phyloP scores from a whole-genome alignment of 92 coral and sea anemone species.

The Epizoanthus scotinus region DNA sequence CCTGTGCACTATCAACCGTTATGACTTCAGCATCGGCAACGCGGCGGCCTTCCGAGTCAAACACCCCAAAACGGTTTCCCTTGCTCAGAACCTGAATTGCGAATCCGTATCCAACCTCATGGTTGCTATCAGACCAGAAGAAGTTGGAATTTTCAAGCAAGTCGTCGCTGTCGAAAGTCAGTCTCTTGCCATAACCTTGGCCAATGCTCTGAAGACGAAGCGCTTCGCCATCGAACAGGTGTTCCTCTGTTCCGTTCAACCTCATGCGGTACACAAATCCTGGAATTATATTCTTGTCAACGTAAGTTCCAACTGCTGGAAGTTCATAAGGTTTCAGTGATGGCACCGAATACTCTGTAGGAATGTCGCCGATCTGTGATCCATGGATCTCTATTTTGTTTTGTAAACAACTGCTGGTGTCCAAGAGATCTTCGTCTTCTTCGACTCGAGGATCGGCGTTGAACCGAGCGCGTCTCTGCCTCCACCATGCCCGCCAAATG shows the following conservation, averaged over 20 bases:
- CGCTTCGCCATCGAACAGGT: slow-evolving; percentile 81
- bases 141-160: slow-evolving; percentile 78
- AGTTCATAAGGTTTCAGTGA: slow-evolving; percentile 73
- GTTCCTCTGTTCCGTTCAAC: slow-evolving; percentile 63
- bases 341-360: slow-evolving; percentile 74
- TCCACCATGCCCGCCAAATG: slow-evolving; percentile 92
- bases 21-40: slow-evolving; percentile 54
- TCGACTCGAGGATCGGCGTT: slow-evolving; percentile 55
- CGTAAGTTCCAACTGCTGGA: slow-evolving; percentile 90
- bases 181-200: slow-evolving; percentile 90
- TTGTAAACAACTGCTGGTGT: slow-evolving; percentile 38
- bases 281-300: slow-evolving; percentile 76
- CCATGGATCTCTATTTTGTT: slow-evolving; percentile 58
- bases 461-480: slow-evolving; percentile 65
- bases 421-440: slow-evolving; percentile 54
- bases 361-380: slow-evolving; percentile 76
- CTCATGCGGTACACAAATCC: slow-evolving; percentile 86
- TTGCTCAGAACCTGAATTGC: slow-evolving; percentile 65
- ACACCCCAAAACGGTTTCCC: slow-evolving; percentile 62
- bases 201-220: slow-evolving; percentile 74
- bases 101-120: slow-evolving; percentile 86
- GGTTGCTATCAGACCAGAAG: slow-evolving; percentile 98
- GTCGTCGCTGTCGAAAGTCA: slow-evolving; percentile 85
- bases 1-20: slow-evolving; percentile 56
- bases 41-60: slow-evolving; percentile 53